Conservation (phyloP, 1,140 invertebrate genomes). For the Eumeta japonica region DNA sequence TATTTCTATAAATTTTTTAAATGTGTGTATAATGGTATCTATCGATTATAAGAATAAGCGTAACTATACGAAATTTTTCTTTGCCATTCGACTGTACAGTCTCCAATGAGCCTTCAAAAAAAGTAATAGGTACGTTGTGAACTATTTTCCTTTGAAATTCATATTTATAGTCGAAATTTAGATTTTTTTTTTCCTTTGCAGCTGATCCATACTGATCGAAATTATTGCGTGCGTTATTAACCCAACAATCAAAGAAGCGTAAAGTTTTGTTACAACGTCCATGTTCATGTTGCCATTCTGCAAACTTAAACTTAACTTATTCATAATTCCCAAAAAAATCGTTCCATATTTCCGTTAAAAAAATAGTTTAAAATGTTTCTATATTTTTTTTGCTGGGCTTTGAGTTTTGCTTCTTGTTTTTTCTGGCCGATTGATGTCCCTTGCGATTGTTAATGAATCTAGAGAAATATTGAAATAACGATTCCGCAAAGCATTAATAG, state of each 20-base stretch:
- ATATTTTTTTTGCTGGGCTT: slow-evolving; percentile 2
- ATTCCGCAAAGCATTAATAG: no score
- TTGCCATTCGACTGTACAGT: slow-evolving; percentile 14
- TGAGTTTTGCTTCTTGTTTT: slow-evolving; percentile 4
- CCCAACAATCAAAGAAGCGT: background rate
- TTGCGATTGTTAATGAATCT: no score
- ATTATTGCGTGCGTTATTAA: no score
- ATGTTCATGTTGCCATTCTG: no score
- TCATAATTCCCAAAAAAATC: slow-evolving; percentile 57
- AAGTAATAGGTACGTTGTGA: slow-evolving; percentile 4
- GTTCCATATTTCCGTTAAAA: slow-evolving; percentile 22
- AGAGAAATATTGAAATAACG: no score
- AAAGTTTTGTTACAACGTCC: slow-evolving; percentile 42
- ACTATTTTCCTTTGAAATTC: no score
- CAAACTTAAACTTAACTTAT: background rate
- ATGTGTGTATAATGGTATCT: no score
- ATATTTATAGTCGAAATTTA: background rate
- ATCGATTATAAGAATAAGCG: slow-evolving; percentile 15
- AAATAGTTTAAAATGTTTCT: slow-evolving; percentile 2
- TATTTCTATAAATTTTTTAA: background rate
- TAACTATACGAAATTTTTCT: slow-evolving; percentile 16
- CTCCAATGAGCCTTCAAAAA: slow-evolving; percentile 9
- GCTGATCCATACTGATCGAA: background rate
- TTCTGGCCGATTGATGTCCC: slow-evolving; percentile 5
- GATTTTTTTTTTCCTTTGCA: background rate